A percentile compares a stretch with the other conserved stretches of the same genome.
Conservation (phyloP, 1,140 invertebrate genomes). For the Cardiocondyla obscurior region DNA sequence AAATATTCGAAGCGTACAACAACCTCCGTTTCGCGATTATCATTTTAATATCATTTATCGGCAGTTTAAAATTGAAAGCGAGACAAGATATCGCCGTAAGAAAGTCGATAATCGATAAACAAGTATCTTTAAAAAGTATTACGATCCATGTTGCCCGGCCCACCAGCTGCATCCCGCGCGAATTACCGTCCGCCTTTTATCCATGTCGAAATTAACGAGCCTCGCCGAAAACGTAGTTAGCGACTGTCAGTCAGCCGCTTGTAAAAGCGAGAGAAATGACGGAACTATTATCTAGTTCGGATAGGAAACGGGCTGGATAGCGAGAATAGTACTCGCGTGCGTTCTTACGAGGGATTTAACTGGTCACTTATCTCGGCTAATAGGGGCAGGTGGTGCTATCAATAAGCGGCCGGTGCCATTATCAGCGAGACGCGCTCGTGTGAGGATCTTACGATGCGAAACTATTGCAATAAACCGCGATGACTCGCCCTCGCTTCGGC, state of each 20-base stretch:
- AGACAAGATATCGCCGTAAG: neutral
- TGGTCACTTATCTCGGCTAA: conserved; percentile 26
- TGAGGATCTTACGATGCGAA: conserved; percentile 38
- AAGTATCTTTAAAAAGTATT: neutral
- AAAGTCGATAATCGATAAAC: neutral
- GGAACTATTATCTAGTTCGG: conserved; percentile 17
- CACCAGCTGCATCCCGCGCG: neutral
- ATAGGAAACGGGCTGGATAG: neutral
- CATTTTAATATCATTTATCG: neutral
- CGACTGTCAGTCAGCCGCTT: neutral
- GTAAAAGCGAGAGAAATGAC: conserved; percentile 7
- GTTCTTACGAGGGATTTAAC: conserved; percentile 20
- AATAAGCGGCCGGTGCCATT: conserved; percentile 31
- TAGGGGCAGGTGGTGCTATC: conserved; percentile 50
- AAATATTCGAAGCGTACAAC: neutral
- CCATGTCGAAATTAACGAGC: conserved; percentile 21
- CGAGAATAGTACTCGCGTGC: neutral
- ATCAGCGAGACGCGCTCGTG: neutral
- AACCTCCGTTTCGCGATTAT: neutral
- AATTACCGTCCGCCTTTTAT: neutral
- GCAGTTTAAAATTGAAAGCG: neutral
- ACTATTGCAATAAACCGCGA: conserved; percentile 57
- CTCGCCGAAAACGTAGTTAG: conserved; percentile 16
- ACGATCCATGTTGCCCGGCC: neutral
- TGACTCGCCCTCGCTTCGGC: conserved; percentile 48